phyloP scores from a whole-genome alignment of 2,797 vertebrate species.

The Platalea minor region DNA sequence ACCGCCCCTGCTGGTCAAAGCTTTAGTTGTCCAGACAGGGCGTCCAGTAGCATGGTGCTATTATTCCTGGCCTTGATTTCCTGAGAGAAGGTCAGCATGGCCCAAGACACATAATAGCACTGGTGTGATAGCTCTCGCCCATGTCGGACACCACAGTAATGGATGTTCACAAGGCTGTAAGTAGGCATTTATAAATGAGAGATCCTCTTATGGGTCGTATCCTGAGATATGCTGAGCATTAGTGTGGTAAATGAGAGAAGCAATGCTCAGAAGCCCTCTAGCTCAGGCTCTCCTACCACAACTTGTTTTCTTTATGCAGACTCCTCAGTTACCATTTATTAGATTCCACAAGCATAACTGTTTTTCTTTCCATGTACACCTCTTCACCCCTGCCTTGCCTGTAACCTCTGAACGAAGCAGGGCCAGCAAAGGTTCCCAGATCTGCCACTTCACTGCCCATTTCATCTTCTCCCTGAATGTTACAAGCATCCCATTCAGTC shows the following conservation, averaged over 20 bases:
- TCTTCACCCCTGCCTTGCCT: not conserved
- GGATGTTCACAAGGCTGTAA: not conserved
- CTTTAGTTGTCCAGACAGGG: not conserved
- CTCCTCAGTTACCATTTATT: not conserved
- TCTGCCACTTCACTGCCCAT: slow-evolving; percentile 61
- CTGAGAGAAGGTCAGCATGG: not conserved
- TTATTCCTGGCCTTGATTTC: not conserved
- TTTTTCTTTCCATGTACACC: not conserved
- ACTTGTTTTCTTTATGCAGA: not conserved
- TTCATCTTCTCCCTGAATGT: slow-evolving; percentile 79
- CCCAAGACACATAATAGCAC: not conserved
- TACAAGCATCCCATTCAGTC: slow-evolving; percentile 39
- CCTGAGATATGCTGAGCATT: slow-evolving; percentile 13
- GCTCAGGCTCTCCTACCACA: not conserved
- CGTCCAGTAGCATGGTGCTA: not conserved
- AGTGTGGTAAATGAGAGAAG: not conserved
- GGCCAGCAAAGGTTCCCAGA: slow-evolving; percentile 58
- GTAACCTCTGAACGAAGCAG: slow-evolving; percentile 1
- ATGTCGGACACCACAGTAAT: not conserved
- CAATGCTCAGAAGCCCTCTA: slow-evolving; percentile 10
- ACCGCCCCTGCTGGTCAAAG: not conserved
- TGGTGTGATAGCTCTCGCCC: not conserved
- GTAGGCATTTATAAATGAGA: not conserved
- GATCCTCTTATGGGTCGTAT: not conserved
- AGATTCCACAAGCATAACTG: not conserved